These are phyloP conservation scores for Dendrocopos noguchii DNA, from an alignment of 2,113 vertebrate genomes.

Conservation along the genomic window DNA sequence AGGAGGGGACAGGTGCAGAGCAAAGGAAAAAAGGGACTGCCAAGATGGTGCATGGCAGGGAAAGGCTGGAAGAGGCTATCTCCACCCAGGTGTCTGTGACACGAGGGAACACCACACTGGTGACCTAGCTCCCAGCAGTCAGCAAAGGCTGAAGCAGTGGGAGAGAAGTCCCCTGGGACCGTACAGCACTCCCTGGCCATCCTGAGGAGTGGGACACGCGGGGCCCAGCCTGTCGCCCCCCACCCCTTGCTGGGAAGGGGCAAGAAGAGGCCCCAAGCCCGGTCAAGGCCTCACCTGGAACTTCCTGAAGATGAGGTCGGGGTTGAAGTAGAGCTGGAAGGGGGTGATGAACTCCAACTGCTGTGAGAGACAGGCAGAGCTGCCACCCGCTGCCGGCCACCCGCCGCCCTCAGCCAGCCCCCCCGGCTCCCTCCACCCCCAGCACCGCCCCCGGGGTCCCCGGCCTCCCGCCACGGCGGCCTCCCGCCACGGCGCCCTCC, in stretches of 20 bases:
- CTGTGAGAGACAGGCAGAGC: conserved; percentile 66
- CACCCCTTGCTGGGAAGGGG: background rate
- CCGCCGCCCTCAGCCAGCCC: background rate
- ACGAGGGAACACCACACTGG: rapidly evolving
- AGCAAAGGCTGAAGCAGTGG: rapidly evolving
- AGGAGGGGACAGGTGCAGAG: background rate
- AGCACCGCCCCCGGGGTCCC: background rate
- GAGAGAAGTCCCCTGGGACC: background rate
- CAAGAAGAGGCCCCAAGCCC: background rate
- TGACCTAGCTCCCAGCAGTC: rapidly evolving
- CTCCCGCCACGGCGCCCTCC: background rate
- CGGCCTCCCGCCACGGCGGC: too few species aligned
- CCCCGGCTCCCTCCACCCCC: background rate
- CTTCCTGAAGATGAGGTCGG: conserved; percentile 84
- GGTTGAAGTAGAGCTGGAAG: conserved; percentile 90
- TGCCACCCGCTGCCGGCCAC: background rate
- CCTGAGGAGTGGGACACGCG: rapidly evolving
- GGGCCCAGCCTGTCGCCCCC: background rate
- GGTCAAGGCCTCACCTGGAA: conserved; percentile 78
- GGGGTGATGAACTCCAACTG: conserved; percentile 87
- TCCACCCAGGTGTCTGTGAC: background rate
- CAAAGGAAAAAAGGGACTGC: background rate
- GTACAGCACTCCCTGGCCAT: background rate
- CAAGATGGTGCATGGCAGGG: background rate
- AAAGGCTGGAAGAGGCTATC: background rate